phyloP scores from a whole-genome alignment of 2,113 vertebrate species.

The Apus apus region DNA sequence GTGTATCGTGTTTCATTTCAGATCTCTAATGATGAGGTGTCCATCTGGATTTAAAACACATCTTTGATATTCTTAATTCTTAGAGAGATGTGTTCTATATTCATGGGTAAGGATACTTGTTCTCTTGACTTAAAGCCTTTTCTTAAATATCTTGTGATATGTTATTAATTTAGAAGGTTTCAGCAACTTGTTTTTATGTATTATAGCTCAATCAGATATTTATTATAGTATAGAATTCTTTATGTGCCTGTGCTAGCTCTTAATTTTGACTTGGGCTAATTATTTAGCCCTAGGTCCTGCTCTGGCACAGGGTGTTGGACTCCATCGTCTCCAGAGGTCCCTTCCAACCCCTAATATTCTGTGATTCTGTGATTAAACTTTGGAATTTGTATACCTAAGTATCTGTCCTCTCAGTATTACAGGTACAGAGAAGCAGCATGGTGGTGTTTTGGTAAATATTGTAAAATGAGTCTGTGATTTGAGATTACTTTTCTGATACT shows the following conservation, averaged over 20 bases:
- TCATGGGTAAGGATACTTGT: conserved; percentile 51
- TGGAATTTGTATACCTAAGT: neutral
- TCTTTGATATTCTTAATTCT: conserved; percentile 22
- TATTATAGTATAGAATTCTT: neutral
- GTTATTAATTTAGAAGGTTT: neutral
- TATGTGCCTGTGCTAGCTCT: neutral
- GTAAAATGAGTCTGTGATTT: neutral
- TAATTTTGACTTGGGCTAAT: neutral
- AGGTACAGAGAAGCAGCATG: neutral
- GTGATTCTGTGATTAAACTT: neutral
- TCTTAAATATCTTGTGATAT: neutral
- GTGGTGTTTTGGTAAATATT: neutral
- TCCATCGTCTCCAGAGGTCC: too few species aligned
- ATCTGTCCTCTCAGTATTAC: neutral
- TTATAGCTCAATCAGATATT: neutral
- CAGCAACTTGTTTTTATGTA: neutral
- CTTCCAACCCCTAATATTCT: too few species aligned
- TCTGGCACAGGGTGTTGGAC: too few species aligned
- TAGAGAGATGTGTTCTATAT: conserved; percentile 52
- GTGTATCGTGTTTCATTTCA: conserved; percentile 19
- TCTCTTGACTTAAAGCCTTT: neutral
- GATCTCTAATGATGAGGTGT: conserved; percentile 44
- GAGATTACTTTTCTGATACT: neutral
- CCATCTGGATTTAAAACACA: conserved; percentile 10
- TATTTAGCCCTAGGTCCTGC: neutral